A percentile compares a stretch with the other conserved stretches of the same genome.
Conservation (phyloP, 1,140 invertebrate genomes). For the Achatina immaculata region DNA sequence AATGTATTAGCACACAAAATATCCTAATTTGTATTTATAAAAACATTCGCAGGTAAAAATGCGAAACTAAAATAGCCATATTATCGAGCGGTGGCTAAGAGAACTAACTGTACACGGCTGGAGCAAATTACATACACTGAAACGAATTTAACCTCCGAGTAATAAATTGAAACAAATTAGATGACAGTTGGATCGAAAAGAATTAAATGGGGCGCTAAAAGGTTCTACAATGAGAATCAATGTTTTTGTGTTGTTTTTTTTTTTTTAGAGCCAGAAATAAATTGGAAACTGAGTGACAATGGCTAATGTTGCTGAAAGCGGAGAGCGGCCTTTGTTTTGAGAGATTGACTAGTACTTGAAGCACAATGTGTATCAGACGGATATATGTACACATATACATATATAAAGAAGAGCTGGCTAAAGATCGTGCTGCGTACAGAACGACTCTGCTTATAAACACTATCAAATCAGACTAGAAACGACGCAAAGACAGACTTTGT, state of each 20-base stretch:
- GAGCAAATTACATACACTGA: not conserved
- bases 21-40: too few species aligned
- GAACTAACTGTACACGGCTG: not conserved
- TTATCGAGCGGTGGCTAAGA: not conserved
- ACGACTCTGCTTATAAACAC: too few species aligned
- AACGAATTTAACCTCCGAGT: not conserved
- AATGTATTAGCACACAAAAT: too few species aligned
- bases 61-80: not conserved
- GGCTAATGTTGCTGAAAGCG: not conserved
- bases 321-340: too few species aligned
- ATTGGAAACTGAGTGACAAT: not conserved
- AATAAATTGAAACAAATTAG: slow-evolving; percentile 13
- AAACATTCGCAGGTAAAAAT: not conserved
- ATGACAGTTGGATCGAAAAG: not conserved
- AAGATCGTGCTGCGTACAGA: too few species aligned
- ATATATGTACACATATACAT: too few species aligned
- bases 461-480: too few species aligned
- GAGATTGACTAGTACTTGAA: too few species aligned
- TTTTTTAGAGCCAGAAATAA: not conserved
- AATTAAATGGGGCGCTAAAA: slow-evolving; percentile 9
- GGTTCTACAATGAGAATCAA: not conserved
- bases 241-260: too few species aligned
- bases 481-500: too few species aligned
- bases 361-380: too few species aligned
- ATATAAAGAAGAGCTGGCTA: too few species aligned